Evolutionary conservation across 2,888 invertebrate species (phyloP), one percentile per base, ranked within the genome.

Genomic region (Caenorhabditis imperialis): DNA sequence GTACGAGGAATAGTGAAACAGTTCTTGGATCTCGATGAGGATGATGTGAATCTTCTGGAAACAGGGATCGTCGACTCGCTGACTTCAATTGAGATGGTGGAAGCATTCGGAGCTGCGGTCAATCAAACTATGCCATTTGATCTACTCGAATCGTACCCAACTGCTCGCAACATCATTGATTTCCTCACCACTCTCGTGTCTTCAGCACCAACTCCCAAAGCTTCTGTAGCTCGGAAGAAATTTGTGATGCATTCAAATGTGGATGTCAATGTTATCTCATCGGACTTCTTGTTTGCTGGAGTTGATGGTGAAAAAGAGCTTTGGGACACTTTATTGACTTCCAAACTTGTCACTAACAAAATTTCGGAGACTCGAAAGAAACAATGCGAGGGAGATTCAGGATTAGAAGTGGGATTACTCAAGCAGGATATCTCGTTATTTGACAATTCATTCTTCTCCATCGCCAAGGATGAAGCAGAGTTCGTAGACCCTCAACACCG

Each of bases 401-500:
- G 55, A 10, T 20, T 77, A 7, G 53, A 71, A 54, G 69, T 75
- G 12, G 79, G 79, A 3, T 45, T 77, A 3, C 44, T 81, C 38
- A 65, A 71, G 45, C 63, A 62, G 23, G 75, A 77, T 35, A 71
- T 81, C 6, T 75, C 77, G 3, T 33, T 71, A 5, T 81, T 81
- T 35, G 81, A 81, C 40, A 69, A 76, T 23, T 51, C 75, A 8
- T 81, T 81, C 65, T 81, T 81, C 63, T 65, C 74, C 1, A 50
- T 81, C 18, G 51, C 77, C 18, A 77, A 78, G 38, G 75, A 78
- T 50, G 86, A 86, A 51, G 85, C 86, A 0, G 75, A 78, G 18
- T 81, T 82, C 35, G 79, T 84, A 60, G 86, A 86, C 51, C 86
- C 86, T 0, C 86, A 86, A 55, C 86, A 86, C 33, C 76, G 86